These are phyloP conservation scores for Turdus rufiventris DNA, from an alignment of 2,113 vertebrate species.

Conservation along the genomic window DNA sequence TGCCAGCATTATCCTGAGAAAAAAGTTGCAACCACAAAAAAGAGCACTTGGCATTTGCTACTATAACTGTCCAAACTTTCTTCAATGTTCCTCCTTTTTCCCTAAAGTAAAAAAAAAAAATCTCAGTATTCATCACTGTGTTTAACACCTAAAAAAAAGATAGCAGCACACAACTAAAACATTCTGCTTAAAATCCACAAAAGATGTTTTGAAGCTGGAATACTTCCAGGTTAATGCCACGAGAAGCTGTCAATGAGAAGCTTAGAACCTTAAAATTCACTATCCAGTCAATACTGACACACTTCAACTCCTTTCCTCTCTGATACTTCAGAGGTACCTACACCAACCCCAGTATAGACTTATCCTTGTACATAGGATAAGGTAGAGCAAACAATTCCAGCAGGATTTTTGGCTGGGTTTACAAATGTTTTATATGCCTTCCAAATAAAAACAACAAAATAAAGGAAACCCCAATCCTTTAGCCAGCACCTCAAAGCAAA, in stretches of 20 bases:
- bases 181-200: neutral
- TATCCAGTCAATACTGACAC: neutral
- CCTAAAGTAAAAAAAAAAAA: neutral
- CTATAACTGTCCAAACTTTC: neutral
- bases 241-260: neutral
- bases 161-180: neutral
- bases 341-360: accelerated
- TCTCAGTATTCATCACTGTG: neutral
- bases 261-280: neutral
- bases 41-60: neutral
- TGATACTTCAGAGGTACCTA: neutral
- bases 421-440: neutral
- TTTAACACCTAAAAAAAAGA: neutral
- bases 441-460: neutral
- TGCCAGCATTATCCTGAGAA: neutral
- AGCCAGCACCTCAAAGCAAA: neutral
- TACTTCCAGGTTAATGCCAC: neutral
- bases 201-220: neutral
- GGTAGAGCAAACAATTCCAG: neutral
- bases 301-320: neutral
- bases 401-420: neutral
- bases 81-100: neutral
- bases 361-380: neutral
- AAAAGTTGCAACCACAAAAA: neutral
- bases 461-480: neutral